phyloP scores from a whole-genome alignment of 2,113 vertebrate species.

The Callipepla californica region DNA sequence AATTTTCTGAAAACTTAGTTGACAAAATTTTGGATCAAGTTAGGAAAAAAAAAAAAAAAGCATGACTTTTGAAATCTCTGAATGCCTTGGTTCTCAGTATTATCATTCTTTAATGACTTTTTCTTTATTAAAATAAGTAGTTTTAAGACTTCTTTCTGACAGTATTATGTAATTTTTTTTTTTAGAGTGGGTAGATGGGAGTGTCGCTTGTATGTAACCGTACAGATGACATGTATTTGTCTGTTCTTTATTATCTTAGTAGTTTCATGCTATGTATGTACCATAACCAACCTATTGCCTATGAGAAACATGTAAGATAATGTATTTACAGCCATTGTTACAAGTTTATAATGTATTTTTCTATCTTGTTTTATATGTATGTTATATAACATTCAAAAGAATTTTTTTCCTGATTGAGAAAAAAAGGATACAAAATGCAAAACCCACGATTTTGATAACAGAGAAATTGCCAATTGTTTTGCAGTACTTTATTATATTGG shows the following conservation, averaged over 20 bases:
- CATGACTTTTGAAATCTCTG: slow-evolving; percentile 88
- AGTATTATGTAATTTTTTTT: slow-evolving; percentile 87
- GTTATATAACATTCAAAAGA: slow-evolving; percentile 98
- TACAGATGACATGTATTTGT: slow-evolving; percentile 85
- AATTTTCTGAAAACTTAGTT: slow-evolving; percentile 82
- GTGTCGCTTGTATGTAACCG: slow-evolving; percentile 84
- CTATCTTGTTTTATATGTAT: slow-evolving; percentile 99
- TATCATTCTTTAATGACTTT: slow-evolving; percentile 85
- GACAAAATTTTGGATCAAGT: slow-evolving; percentile 83
- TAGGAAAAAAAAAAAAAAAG: slow-evolving; percentile 70
- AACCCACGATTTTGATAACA: slow-evolving; percentile 88
- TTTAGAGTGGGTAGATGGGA: slow-evolving; percentile 86
- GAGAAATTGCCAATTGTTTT: slow-evolving; percentile 89
- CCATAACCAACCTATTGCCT: slow-evolving; percentile 92
- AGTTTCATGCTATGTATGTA: slow-evolving; percentile 88
- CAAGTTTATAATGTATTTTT: slow-evolving; percentile 99
- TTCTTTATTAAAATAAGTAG: slow-evolving; percentile 86
- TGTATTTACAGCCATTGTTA: slow-evolving; percentile 98
- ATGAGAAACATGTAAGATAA: slow-evolving; percentile 91
- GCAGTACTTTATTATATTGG: slow-evolving; percentile 88
- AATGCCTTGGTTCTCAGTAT: slow-evolving; percentile 89
- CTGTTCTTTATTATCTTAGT: slow-evolving; percentile 83
- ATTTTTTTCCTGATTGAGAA: slow-evolving; percentile 94
- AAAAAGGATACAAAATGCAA: slow-evolving; percentile 86
- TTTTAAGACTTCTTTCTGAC: slow-evolving; percentile 86